Conservation (phyloP, 2,113 vertebrate genomes). For the Orcinus orca region DNA sequence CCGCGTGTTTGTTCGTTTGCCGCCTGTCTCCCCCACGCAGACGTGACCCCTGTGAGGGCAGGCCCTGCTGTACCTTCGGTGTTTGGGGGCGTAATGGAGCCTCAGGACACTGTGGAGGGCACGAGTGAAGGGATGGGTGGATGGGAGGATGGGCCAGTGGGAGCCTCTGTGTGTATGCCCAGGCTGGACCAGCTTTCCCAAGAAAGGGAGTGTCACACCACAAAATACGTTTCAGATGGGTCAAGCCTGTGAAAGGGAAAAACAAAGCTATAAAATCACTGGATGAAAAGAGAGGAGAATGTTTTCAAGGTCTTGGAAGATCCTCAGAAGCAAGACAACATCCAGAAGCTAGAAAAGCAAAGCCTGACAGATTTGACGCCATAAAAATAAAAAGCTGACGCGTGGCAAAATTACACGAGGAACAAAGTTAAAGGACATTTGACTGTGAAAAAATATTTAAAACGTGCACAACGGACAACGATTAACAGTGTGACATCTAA, state of each 20-base stretch:
- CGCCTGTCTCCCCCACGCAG: not conserved
- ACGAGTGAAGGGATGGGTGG: not conserved
- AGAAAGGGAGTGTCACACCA: not conserved
- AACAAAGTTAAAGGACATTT: conserved; percentile 34
- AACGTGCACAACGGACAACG: conserved; percentile 5
- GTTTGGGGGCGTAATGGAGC: not conserved
- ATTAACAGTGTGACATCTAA: not conserved
- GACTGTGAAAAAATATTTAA: conserved; percentile 15
- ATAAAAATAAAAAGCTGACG: conserved; percentile 45
- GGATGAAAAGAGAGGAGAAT: conserved; percentile 58
- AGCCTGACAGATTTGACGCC: conserved; percentile 21
- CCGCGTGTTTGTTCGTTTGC: not conserved
- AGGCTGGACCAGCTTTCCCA: not conserved
- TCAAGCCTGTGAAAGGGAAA: conserved; percentile 17
- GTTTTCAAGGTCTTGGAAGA: conserved; percentile 58
- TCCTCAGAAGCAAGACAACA: conserved; percentile 38
- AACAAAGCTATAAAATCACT: conserved; percentile 62
- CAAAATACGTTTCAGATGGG: conserved; percentile 60
- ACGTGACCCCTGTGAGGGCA: accelerated
- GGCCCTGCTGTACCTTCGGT: not conserved
- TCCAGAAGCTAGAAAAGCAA: conserved; percentile 60
- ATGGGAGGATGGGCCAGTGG: not conserved
- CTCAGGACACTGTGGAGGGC: not conserved
- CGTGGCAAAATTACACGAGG: not conserved
- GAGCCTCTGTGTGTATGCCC: not conserved